A percentile compares a stretch with the other conserved stretches of the same genome.
These are phyloP conservation scores for Gila robusta DNA, from an alignment of 2,797 vertebrate species.

Conservation along the genomic window DNA sequence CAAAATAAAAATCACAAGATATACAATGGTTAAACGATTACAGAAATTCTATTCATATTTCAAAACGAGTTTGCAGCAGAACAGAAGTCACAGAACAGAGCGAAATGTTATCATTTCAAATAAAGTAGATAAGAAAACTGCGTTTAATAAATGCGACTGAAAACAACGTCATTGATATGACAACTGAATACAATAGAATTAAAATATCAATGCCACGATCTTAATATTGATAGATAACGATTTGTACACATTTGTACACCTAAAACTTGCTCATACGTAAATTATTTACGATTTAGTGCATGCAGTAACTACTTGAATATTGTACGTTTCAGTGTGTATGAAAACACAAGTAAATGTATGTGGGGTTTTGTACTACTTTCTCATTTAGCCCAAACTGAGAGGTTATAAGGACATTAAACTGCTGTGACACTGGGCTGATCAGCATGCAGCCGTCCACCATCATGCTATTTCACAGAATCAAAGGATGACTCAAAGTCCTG, in stretches of 20 bases:
- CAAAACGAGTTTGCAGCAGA: neutral
- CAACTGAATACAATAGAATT: neutral
- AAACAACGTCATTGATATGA: neutral
- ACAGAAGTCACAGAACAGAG: neutral
- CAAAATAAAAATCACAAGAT: neutral
- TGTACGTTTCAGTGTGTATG: neutral
- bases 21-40: neutral
- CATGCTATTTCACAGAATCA: slow-evolving; percentile 14
- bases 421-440: slow-evolving; percentile 7
- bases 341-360: neutral
- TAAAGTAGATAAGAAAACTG: neutral
- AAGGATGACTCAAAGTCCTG: slow-evolving; percentile 30
- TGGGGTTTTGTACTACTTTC: slow-evolving; percentile 34
- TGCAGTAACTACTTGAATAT: neutral
- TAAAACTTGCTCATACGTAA: neutral
- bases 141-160: neutral
- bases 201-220: neutral
- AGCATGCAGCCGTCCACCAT: slow-evolving; percentile 10
- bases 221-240: neutral
- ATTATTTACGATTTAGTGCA: neutral
- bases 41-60: neutral
- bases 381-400: neutral
- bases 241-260: neutral
- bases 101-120: neutral
- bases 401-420: slow-evolving; percentile 36